Base-by-base conservation (phyloP, 2,797 vertebrate genomes). In the Eidolon dupreanum region DNA sequence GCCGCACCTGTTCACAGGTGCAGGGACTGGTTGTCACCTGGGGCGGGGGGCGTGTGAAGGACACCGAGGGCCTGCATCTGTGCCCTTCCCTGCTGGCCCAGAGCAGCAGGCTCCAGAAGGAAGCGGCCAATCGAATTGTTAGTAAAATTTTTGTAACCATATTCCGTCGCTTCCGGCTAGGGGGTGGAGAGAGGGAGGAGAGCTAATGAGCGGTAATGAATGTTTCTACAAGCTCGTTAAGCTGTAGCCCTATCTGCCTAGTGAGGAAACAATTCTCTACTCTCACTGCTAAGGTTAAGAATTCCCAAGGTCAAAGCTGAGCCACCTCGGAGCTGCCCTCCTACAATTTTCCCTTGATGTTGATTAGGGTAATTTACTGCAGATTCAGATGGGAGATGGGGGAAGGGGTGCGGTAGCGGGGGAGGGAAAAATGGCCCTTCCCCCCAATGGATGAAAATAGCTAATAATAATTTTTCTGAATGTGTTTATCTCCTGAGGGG, bases 281-380 rank as follows among this genome's bases (percentile, higher is more conserved):
- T 93, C 93, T 94, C 13, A 5, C 70, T 28, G 81, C 87, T 19
- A 31, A n/a, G 95, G 96, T 68, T 93, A 82, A 87, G 84, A 84
- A 8, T 4, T 43, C 84, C 92, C 81, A 97, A 95, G 92, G 94
- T 95, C 91, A 93, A 82, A 88, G 66, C 79, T 90, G 88, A 81
- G 55, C 83, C 82, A 93, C 43, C 24, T 63, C 51, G 0, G 2
- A 51, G 41, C 36, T n/a, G 43, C 41, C 77, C 51, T 86, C 70
- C 46, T 88, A 36, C 49, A 90, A 24, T 20, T 90, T 94, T 90
- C 81, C 31, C 81, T 93, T 46, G 53, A 61, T 79, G 70, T 90
- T 97, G 94, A 79, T 97, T 66, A 94, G 87, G 94, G 75, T 95
- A 92, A 98, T 96, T 97, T 94, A 75, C 90, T 96, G 78, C 51